These are phyloP conservation scores for Nothoprocta perdicaria DNA, from an alignment of 2,113 vertebrate genomes.

Conservation along the genomic window DNA sequence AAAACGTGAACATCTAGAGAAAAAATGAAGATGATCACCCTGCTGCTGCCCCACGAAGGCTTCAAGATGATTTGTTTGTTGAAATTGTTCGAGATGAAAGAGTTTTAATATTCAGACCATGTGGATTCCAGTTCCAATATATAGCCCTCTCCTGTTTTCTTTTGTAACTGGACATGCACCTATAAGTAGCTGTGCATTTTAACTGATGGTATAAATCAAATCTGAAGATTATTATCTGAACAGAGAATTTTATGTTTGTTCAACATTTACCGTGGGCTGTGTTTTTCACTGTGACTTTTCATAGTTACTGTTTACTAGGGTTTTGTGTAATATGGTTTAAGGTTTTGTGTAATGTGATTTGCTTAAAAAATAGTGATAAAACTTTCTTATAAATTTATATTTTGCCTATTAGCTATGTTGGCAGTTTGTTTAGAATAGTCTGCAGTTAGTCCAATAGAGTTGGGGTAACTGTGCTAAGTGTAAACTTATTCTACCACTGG, in stretches of 20 bases:
- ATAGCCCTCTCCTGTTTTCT: not conserved
- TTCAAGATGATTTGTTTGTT: not conserved
- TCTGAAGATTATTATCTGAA: not conserved
- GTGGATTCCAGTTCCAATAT: not conserved
- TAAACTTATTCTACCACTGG: not conserved
- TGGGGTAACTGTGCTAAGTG: not conserved
- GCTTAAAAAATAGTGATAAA: not conserved
- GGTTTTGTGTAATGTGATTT: not conserved
- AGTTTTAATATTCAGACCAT: not conserved
- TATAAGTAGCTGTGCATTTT: not conserved
- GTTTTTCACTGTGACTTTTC: not conserved
- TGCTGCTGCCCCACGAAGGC: not conserved
- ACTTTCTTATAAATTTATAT: not conserved
- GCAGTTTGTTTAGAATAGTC: not conserved
- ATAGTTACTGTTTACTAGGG: not conserved
- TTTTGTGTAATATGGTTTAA: not conserved
- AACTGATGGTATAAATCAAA: not conserved
- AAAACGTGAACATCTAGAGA: slow-evolving; percentile 78
- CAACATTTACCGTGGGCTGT: not conserved
- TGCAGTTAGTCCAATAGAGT: not conserved
- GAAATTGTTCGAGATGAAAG: not conserved
- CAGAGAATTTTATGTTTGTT: not conserved
- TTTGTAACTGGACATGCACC: not conserved
- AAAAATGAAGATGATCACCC: slow-evolving; percentile 54
- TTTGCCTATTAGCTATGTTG: not conserved